A percentile compares a stretch with the other conserved stretches of the same genome.
phyloP scores from a whole-genome alignment of 2,888 invertebrate species.

The Lepidochitona cinerea region DNA sequence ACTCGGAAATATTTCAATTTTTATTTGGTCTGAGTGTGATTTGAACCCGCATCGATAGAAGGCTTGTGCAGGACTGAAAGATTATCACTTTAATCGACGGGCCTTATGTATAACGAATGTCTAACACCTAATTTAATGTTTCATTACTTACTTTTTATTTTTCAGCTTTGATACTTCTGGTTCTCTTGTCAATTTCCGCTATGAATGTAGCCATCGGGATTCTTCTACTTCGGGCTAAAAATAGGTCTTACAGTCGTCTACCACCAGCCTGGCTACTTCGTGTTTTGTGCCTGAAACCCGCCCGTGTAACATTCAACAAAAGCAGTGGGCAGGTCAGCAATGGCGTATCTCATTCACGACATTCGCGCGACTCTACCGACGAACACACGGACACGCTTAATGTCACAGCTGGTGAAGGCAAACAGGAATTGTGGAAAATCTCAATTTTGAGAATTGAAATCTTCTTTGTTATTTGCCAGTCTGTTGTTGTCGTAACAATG shows the following conservation, averaged over 20 bases:
- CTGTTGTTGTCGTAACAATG: neutral
- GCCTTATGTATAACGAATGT: too few species aligned
- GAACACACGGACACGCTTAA: neutral
- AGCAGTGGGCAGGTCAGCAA: neutral
- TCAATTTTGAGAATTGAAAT: neutral
- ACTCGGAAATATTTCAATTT: too few species aligned
- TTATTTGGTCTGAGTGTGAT: too few species aligned
- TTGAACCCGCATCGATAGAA: too few species aligned
- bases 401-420: neutral
- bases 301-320: too few species aligned
- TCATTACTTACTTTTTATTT: too few species aligned
- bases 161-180: neutral
- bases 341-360: neutral
- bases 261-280: neutral
- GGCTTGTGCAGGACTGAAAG: too few species aligned
- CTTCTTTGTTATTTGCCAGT: neutral
- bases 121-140: too few species aligned
- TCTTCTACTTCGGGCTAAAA: neutral
- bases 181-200: neutral
- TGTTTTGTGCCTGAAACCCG: neutral
- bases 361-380: neutral
- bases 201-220: neutral
- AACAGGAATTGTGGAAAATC: neutral
- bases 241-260: neutral
- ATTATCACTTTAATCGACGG: too few species aligned